Percentiles rank a stretch among this genome's conserved stretches.
phyloP scores from a whole-genome alignment of 2,797 vertebrate species.

The Notolepis coatsorum region DNA sequence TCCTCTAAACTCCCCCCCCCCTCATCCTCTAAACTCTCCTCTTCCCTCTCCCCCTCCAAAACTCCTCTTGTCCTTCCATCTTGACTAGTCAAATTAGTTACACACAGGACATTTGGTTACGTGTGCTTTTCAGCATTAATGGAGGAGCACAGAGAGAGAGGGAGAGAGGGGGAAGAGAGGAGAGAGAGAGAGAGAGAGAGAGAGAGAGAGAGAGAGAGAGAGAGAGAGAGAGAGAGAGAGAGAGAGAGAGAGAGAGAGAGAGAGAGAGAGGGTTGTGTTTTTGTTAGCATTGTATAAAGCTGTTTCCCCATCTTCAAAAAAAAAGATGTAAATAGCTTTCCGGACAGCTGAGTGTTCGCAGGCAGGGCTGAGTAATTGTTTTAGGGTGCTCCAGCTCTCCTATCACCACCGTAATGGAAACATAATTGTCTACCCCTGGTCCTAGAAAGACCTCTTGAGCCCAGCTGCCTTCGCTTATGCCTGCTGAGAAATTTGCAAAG shows the following conservation, averaged over 20 bases:
- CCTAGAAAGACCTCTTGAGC: not conserved
- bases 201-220: not conserved
- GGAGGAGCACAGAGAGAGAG: slow-evolving; percentile 9
- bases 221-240: slow-evolving; percentile 8
- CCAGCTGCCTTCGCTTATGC: slow-evolving; percentile 11
- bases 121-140: slow-evolving; percentile 5
- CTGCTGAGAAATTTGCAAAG: slow-evolving; percentile 13
- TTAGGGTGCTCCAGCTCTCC: slow-evolving; percentile 39
- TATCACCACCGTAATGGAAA: slow-evolving; percentile 27
- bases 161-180: not conserved
- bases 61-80: not conserved
- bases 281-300: slow-evolving; percentile 41
- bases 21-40: not conserved
- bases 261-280: slow-evolving; percentile 26
- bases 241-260: not conserved
- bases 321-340: slow-evolving; percentile 43
- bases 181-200: slow-evolving; percentile 2
- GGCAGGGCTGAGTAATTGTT: slow-evolving; percentile 42
- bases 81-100: slow-evolving; percentile 6
- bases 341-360: slow-evolving; percentile 61
- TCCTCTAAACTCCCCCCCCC: not conserved
- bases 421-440: slow-evolving; percentile 16
- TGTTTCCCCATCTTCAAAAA: slow-evolving; percentile 28
- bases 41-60: slow-evolving; percentile 14
- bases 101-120: slow-evolving; percentile 6